Percentiles rank a stretch among this genome's conserved stretches.
These are phyloP conservation scores for Tetragnatha montana DNA, from an alignment of 2,888 invertebrate genomes.

Conservation along the genomic window DNA sequence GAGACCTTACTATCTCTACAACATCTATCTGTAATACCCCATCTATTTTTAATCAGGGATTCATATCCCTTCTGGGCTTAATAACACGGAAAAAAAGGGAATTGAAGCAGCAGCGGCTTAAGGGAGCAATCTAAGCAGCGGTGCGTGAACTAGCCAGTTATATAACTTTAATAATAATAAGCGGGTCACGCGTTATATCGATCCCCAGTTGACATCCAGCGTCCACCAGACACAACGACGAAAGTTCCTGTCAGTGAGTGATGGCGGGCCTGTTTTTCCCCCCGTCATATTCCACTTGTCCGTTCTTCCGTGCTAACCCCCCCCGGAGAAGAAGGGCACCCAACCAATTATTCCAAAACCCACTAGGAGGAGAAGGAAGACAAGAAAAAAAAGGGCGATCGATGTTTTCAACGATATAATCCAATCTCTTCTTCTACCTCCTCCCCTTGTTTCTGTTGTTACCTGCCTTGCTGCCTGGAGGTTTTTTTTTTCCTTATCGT, in stretches of 20 bases:
- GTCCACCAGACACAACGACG: background rate
- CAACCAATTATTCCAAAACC: slow-evolving; percentile 16
- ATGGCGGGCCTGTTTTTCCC: background rate
- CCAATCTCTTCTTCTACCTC: slow-evolving; percentile 21
- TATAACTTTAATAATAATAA: too few species aligned
- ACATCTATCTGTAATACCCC: too few species aligned
- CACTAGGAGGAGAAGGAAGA: background rate
- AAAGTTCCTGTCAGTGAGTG: background rate
- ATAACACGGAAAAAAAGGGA: too few species aligned
- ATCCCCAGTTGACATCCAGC: too few species aligned
- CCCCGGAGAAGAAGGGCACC: background rate
- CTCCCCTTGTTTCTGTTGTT: background rate
- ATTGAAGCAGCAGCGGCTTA: too few species aligned
- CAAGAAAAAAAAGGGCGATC: background rate
- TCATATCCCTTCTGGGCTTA: too few species aligned
- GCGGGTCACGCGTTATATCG: too few species aligned
- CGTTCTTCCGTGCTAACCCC: background rate
- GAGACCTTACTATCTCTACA: too few species aligned
- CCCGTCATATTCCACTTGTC: background rate
- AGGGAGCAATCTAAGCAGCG: too few species aligned
- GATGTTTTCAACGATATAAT: slow-evolving; percentile 34
- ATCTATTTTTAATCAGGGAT: too few species aligned
- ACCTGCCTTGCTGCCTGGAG: background rate
- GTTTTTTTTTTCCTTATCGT: background rate
- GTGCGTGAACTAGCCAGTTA: too few species aligned